These are phyloP conservation scores for Virgularia gustaviana DNA, from an alignment of 92 coral and sea anemone species.

Conservation along the genomic window DNA sequence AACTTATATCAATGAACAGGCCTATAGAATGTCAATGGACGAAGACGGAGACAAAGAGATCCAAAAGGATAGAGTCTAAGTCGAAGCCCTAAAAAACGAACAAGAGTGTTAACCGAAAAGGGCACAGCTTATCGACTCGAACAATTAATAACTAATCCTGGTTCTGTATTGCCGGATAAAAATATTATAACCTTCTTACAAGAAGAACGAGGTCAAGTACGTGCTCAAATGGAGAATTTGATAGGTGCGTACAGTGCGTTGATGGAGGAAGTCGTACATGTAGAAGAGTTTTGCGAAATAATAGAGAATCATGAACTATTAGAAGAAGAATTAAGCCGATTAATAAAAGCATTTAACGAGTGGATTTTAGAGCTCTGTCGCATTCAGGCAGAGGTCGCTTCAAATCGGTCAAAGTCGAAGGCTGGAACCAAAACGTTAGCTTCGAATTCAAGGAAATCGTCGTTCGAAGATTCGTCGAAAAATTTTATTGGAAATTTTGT, in stretches of 20 bases:
- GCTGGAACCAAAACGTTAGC: background rate
- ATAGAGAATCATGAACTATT: background rate
- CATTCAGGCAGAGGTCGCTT: background rate
- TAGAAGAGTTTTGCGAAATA: too few species aligned
- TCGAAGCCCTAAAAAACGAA: background rate
- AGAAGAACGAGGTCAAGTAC: too few species aligned
- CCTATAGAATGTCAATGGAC: background rate
- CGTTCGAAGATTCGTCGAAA: too few species aligned
- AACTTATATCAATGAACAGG: background rate
- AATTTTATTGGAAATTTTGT: too few species aligned
- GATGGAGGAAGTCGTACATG: too few species aligned
- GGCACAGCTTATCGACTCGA: background rate
- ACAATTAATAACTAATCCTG: slow-evolving; percentile 4
- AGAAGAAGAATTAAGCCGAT: slow-evolving; percentile 1
- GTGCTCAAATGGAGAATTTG: too few species aligned
- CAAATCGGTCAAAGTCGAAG: background rate
- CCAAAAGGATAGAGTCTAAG: background rate
- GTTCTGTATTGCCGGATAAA: too few species aligned
- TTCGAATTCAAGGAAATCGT: background rate
- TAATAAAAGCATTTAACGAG: background rate
- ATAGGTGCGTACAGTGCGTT: too few species aligned
- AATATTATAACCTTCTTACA: too few species aligned
- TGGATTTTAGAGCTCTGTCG: background rate
- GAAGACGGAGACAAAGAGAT: background rate
- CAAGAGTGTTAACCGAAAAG: background rate